Evolutionary conservation across 2,888 invertebrate genomes (phyloP).

Genomic region (Eupithecia vulgata): DNA sequence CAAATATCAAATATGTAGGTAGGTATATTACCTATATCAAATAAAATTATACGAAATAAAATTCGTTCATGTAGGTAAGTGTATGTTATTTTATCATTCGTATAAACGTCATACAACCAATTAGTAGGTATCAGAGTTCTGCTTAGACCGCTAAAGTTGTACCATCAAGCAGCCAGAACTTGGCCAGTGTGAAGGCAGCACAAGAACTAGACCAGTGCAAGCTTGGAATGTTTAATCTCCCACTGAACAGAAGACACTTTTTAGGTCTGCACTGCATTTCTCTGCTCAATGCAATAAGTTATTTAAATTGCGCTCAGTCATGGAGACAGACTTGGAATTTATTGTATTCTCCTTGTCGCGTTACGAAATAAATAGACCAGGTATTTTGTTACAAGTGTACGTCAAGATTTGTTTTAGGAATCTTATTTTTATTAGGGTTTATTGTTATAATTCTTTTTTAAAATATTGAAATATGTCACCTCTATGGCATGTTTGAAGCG

Average conservation of each 20-base stretch:
- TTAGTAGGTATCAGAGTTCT: not conserved
- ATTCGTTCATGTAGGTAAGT: no score
- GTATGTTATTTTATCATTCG: no score
- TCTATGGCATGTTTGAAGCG: not conserved
- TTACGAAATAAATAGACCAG: not conserved
- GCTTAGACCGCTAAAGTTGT: not conserved
- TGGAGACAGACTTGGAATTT: conserved; percentile 23
- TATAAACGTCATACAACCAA: no score
- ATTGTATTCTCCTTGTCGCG: conserved; percentile 11
- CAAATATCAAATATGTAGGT: no score
- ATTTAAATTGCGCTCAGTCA: conserved; percentile 34
- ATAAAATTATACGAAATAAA: no score
- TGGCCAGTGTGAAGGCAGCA: conserved; percentile 7
- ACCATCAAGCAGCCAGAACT: not conserved
- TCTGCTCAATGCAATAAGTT: conserved; percentile 25
- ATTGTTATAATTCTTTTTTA: not conserved
- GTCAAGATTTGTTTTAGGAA: not conserved
- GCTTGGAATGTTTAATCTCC: conserved; percentile 37
- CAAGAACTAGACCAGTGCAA: conserved; percentile 21
- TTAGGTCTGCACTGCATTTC: conserved; percentile 21
- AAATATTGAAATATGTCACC: no score
- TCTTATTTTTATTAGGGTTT: not conserved
- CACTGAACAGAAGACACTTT: conserved; percentile 23
- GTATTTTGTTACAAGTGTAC: not conserved
- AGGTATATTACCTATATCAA: no score